phyloP scores from a whole-genome alignment of 2,888 invertebrate genomes.

The Operophtera brumata region DNA sequence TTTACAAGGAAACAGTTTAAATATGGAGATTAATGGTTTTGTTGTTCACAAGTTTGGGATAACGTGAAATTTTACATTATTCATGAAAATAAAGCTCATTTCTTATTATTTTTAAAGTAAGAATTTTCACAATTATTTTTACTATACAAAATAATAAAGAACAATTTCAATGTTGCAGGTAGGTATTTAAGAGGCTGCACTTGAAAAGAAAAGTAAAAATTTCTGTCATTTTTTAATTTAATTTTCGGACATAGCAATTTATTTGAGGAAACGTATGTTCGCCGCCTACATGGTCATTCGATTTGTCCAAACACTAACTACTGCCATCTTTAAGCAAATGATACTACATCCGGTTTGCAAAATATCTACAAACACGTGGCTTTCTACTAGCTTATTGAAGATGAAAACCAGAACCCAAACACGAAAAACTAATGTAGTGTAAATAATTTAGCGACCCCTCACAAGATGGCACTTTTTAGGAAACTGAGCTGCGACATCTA shows the following conservation, averaged over 20 bases:
- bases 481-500: slow-evolving; percentile 10
- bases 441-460: neutral
- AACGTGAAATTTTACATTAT: neutral
- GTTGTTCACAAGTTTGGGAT: neutral
- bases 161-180: too few relatives aligned
- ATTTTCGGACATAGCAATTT: too few relatives aligned
- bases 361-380: neutral
- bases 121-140: too few relatives aligned
- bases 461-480: slow-evolving; percentile 14
- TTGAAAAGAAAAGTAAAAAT: too few relatives aligned
- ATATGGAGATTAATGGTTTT: neutral
- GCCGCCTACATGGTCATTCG: too few relatives aligned
- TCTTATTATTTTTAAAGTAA: neutral
- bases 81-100: neutral
- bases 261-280: too few relatives aligned
- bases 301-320: neutral
- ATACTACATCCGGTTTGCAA: too few relatives aligned
- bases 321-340: neutral
- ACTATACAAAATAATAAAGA: too few relatives aligned
- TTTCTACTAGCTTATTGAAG: neutral
- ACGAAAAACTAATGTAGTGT: neutral
- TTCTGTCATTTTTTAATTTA: too few relatives aligned
- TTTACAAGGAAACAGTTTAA: neutral
- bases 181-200: too few relatives aligned
- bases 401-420: neutral